A percentile compares a stretch with the other conserved stretches of the same genome.
Evolutionary conservation across 2,797 vertebrate genomes (phyloP).

Genomic region (Bradypodion pumilum): DNA sequence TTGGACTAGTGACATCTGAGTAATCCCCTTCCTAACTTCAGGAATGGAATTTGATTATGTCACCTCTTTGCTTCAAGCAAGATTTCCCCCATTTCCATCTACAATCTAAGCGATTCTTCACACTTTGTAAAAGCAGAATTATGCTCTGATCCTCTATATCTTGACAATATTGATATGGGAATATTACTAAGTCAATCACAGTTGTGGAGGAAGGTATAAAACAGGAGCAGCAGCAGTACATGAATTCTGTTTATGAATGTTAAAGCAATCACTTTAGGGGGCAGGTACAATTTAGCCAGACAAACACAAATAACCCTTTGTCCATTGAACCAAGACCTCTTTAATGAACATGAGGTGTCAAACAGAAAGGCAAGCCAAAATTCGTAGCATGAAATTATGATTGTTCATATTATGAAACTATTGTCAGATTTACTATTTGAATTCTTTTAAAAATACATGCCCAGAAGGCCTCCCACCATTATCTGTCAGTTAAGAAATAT

Average conservation of each 20-base stretch:
- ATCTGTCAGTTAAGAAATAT: conserved; percentile 29
- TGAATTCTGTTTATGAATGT: neutral
- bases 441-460: conserved; percentile 11
- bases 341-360: conserved; percentile 30
- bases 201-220: too few species aligned
- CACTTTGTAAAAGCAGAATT: neutral
- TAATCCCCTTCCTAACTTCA: too few species aligned
- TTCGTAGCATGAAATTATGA: conserved; percentile 11
- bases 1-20: too few species aligned
- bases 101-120: too few species aligned
- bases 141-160: neutral
- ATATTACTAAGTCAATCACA: neutral
- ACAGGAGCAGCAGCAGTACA: neutral
- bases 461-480: neutral
- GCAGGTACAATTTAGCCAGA: neutral
- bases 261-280: neutral
- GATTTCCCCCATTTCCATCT: too few species aligned
- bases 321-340: conserved; percentile 40
- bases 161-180: neutral
- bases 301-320: conserved; percentile 16
- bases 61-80: too few species aligned
- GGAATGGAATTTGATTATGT: too few species aligned
- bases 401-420: conserved; percentile 21
- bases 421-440: conserved; percentile 43
- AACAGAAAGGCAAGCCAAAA: conserved; percentile 12